Base-by-base conservation (phyloP, 2,888 invertebrate species). In the Trissolcus japonicus region DNA sequence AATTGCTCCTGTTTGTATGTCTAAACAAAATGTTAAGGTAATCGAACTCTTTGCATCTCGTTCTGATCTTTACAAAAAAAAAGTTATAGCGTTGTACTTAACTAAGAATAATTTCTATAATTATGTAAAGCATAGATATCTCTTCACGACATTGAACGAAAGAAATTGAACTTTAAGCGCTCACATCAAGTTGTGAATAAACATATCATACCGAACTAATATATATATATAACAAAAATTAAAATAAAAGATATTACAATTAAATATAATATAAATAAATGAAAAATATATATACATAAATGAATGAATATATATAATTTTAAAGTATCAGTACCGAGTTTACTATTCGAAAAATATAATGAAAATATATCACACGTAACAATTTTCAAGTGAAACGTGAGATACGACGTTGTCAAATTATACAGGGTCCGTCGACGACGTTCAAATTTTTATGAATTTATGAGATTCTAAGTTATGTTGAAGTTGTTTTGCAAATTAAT, bases 141-240 rank as follows among this genome's bases (percentile, higher is more conserved):
- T 82, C 82, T 81, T 83, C 82, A 80, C 79, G 80, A 82, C 83
- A 82, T 81, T 80, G 80, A 79, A 80, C 68, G 61, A 82, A 71
- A 63, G 25, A 69, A 62, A 55, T 83, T 86, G 82, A 85, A 86
- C 80, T 86, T 82, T 85, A 87, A 88, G 85, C 87, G 89, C 89
- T 89, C 88, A 89, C 89, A 88, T 89, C 87, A 88, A 87, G 88
- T 89, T 88, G 89, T 89, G 89, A 89, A 88, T 88, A 88, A 88
- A 89, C 89, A 89, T 89, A 89, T 89, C 88, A 88, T 88, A 88
- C 84, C 80, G 84, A 86, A 86, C 83, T 86, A 87, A 87, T 87
- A 87, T 86, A 88, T 87, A 86, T 82, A 19, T 19, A 86, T 84
- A 35, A 35, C 35, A 35, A 35, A 35, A 35, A 35, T 35, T 35